These are phyloP conservation scores for Casuarius casuarius DNA, from an alignment of 2,113 vertebrate species.

Conservation along the genomic window DNA sequence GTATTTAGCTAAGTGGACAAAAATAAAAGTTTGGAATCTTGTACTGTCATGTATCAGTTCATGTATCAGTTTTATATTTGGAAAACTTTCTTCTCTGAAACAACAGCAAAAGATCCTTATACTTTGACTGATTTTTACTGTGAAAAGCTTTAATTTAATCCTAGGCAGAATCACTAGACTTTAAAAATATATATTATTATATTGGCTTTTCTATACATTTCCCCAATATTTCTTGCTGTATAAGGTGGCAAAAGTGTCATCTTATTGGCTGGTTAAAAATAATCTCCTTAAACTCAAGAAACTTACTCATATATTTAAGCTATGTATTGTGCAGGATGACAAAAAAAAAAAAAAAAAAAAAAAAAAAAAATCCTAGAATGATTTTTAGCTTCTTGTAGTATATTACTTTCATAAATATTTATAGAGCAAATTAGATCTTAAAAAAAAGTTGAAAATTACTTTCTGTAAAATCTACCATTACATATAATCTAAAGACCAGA, in stretches of 20 bases:
- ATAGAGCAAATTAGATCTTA: slow-evolving; percentile 25
- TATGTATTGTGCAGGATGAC: neutral
- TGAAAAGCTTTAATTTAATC: slow-evolving; percentile 40
- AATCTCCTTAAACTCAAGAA: neutral
- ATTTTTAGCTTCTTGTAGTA: slow-evolving; percentile 19
- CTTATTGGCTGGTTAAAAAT: neutral
- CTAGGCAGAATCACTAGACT: neutral
- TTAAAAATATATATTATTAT: neutral
- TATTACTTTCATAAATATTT: slow-evolving; percentile 60
- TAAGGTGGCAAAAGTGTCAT: slow-evolving; percentile 2
- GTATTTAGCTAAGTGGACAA: neutral
- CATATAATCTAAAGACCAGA: neutral
- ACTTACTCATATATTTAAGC: neutral
- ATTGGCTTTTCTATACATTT: neutral
- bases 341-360: slow-evolving; percentile 9
- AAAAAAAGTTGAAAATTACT: slow-evolving; percentile 41
- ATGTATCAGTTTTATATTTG: neutral
- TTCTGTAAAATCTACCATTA: slow-evolving; percentile 5
- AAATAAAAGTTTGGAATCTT: neutral
- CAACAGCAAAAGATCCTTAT: neutral
- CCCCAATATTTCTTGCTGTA: neutral
- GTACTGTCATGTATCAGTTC: neutral
- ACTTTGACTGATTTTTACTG: neutral
- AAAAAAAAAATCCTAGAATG: neutral
- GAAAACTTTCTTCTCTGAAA: slow-evolving; percentile 25